Percentiles rank a stretch among this genome's conserved stretches.
phyloP scores from a whole-genome alignment of 2,113 vertebrate genomes.

The Jacana jacana region DNA sequence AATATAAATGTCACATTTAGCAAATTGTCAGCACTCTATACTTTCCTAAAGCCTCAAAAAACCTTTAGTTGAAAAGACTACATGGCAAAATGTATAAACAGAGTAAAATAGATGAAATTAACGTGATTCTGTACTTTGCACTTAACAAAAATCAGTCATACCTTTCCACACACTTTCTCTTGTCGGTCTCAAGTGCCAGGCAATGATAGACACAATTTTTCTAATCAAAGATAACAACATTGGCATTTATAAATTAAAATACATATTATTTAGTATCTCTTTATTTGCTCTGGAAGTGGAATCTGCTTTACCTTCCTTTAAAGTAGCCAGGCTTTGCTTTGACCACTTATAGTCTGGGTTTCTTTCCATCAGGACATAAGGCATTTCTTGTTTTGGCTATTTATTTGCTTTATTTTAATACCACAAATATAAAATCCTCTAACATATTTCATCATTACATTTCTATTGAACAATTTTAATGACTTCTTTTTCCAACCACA shows the following conservation, averaged over 20 bases:
- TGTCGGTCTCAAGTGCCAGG: neutral
- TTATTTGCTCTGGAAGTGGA: neutral
- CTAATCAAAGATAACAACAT: neutral
- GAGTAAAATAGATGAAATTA: neutral
- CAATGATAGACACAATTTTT: neutral
- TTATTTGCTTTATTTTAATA: neutral
- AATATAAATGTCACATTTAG: neutral
- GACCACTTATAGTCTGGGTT: neutral
- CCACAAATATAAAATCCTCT: neutral
- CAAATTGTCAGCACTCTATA: neutral
- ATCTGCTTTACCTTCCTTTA: neutral
- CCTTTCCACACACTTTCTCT: neutral
- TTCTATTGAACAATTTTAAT: neutral
- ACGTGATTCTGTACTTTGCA: neutral
- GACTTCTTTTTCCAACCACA: neutral
- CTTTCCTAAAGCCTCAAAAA: neutral
- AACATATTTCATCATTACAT: neutral
- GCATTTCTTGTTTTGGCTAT: neutral
- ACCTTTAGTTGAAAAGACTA: neutral
- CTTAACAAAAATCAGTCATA: neutral
- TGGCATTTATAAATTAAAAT: neutral
- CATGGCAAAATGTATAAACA: neutral
- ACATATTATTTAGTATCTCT: neutral
- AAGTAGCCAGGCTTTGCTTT: neutral
- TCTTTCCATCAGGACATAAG: neutral